Evolutionary conservation across 1,140 invertebrate species (phyloP).

Genomic region (Drosophila ohnishii): DNA sequence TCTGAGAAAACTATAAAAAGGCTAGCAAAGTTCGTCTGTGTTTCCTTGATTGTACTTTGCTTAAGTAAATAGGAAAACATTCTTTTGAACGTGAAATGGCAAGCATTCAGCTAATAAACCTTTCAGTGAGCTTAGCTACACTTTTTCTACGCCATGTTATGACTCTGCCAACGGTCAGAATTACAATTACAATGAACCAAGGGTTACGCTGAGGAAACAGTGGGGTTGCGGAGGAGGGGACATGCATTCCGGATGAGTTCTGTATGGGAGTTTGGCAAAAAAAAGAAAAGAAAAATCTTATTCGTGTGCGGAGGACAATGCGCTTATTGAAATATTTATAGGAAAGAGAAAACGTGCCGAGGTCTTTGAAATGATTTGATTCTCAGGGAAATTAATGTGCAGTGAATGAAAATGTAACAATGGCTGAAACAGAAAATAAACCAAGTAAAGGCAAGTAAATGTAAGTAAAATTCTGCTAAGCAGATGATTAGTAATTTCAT

Average conservation of each 20-base stretch:
- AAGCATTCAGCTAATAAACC: slow-evolving; percentile 25
- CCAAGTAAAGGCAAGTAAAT: neutral
- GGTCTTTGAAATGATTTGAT: slow-evolving; percentile 25
- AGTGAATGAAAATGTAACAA: slow-evolving; percentile 13
- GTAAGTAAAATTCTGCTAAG: neutral
- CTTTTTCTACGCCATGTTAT: slow-evolving; percentile 23
- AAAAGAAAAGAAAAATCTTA: neutral
- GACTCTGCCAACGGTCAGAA: slow-evolving; percentile 50
- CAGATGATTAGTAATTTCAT: neutral
- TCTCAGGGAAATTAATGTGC: slow-evolving; percentile 55
- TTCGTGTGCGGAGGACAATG: slow-evolving; percentile 52
- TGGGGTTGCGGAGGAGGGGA: slow-evolving; percentile 11
- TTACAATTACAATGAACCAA: slow-evolving; percentile 57
- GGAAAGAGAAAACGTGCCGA: slow-evolving; percentile 26
- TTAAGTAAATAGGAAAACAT: slow-evolving; percentile 58
- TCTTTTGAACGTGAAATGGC: slow-evolving; percentile 66
- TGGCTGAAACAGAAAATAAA: neutral
- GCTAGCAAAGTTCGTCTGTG: neutral
- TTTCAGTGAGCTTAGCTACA: slow-evolving; percentile 12
- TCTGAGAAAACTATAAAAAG: neutral
- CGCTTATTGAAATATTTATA: slow-evolving; percentile 65
- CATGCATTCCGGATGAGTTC: slow-evolving; percentile 38
- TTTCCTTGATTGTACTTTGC: slow-evolving; percentile 7
- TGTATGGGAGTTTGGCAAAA: slow-evolving; percentile 26
- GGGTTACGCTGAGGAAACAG: slow-evolving; percentile 9